phyloP scores from a whole-genome alignment of 2,888 invertebrate genomes.

The Torymus aiolomorphi region DNA sequence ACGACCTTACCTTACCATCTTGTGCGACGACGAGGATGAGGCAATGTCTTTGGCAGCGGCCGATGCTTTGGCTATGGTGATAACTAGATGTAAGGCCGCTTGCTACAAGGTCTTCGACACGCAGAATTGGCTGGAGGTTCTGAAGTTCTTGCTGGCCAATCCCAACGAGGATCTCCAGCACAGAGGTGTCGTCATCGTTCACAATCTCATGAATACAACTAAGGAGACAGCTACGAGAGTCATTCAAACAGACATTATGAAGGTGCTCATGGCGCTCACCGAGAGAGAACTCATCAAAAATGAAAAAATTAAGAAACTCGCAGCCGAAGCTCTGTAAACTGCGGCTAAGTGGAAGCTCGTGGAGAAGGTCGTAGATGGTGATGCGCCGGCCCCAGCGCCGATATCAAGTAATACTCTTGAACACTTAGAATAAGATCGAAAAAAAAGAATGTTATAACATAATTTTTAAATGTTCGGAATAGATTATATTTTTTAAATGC shows the following conservation, averaged over 20 bases:
- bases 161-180: slow-evolving; percentile 88
- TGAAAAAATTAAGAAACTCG: slow-evolving; percentile 80
- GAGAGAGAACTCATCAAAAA: slow-evolving; percentile 78
- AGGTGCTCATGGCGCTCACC: slow-evolving; percentile 91
- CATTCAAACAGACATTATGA: slow-evolving; percentile 92
- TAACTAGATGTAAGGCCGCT: slow-evolving; percentile 84
- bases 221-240: slow-evolving; percentile 88
- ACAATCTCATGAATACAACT: slow-evolving; percentile 86
- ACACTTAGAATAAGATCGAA: slow-evolving; percentile 40
- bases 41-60: slow-evolving; percentile 91
- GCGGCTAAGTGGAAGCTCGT: slow-evolving; percentile 88
- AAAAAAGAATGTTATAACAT: neutral
- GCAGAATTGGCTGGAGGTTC: slow-evolving; percentile 85
- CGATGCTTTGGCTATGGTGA: slow-evolving; percentile 92
- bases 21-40: slow-evolving; percentile 87
- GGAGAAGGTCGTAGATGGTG: slow-evolving; percentile 77
- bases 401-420: slow-evolving; percentile 36
- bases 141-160: slow-evolving; percentile 88
- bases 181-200: slow-evolving; percentile 88
- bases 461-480: slow-evolving; percentile 38
- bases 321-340: slow-evolving; percentile 82
- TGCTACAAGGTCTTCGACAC: slow-evolving; percentile 88
- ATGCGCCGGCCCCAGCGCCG: neutral
- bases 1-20: slow-evolving; percentile 89
- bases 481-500: slow-evolving; percentile 10